phyloP scores from a whole-genome alignment of 1,140 invertebrate genomes.

The Macrobrachium rosenbergii region DNA sequence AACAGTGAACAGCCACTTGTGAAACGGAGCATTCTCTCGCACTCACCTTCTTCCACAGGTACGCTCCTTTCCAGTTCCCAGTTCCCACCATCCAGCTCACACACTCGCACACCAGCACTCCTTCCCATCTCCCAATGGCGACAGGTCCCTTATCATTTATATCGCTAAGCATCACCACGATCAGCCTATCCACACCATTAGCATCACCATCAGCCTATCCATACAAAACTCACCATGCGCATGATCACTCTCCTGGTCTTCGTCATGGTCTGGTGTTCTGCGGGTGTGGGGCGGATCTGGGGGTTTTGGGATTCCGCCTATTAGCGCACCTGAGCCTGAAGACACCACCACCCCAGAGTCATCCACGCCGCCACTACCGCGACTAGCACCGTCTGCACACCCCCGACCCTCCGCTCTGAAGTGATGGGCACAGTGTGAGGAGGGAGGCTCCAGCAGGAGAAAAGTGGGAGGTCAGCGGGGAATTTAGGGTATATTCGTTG shows the following conservation, averaged over 20 bases:
- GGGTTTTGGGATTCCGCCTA: slow-evolving; percentile 63
- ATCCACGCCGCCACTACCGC: slow-evolving; percentile 52
- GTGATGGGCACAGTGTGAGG: neutral
- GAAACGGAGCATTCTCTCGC: too few species aligned
- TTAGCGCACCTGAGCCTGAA: slow-evolving; percentile 6
- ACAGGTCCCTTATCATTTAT: neutral
- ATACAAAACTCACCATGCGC: slow-evolving; percentile 41
- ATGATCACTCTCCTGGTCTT: slow-evolving; percentile 57
- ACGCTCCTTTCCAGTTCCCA: neutral
- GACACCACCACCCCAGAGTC: slow-evolving; percentile 38
- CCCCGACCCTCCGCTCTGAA: slow-evolving; percentile 62
- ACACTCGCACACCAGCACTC: neutral
- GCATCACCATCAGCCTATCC: neutral
- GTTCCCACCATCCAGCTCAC: neutral
- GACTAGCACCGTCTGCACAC: slow-evolving; percentile 63
- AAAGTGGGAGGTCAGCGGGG: slow-evolving; percentile 13
- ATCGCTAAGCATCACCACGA: neutral
- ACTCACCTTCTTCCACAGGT: too few species aligned
- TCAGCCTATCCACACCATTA: neutral
- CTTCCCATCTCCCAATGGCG: neutral
- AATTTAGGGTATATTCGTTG: neutral
- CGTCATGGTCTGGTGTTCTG: slow-evolving; percentile 51
- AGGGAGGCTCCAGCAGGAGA: slow-evolving; percentile 5
- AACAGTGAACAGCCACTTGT: too few species aligned
- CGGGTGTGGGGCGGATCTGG: slow-evolving; percentile 62